Evolutionary conservation across 2,113 vertebrate species (phyloP).

Genomic region (Hippoglossus stenolepis): DNA sequence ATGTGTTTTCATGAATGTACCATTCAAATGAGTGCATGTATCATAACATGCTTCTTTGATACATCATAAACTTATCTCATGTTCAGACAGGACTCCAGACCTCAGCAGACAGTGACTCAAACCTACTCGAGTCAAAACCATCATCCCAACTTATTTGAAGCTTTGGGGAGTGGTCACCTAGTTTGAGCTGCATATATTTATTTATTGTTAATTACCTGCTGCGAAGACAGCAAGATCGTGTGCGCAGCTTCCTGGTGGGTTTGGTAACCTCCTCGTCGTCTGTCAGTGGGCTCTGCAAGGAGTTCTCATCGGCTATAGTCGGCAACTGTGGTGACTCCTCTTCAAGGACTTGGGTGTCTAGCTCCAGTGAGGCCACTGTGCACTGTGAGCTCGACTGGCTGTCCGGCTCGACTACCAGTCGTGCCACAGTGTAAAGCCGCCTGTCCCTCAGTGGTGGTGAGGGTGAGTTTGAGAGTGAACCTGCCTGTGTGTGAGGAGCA

Average conservation of each 20-base stretch:
- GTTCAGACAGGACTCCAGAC: no score
- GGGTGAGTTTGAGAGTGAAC: not conserved
- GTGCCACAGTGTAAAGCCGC: conserved; percentile 77
- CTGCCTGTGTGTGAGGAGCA: not conserved
- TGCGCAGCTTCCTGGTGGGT: conserved; percentile 8
- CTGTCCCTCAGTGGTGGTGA: not conserved
- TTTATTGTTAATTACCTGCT: conserved; percentile 38
- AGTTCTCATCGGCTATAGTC: conserved; percentile 41
- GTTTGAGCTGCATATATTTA: not conserved
- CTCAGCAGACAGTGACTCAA: no score
- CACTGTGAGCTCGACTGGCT: conserved; percentile 68
- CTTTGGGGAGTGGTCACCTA: no score
- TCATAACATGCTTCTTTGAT: no score
- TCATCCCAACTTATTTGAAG: no score
- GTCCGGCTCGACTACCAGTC: conserved; percentile 84
- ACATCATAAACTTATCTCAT: no score
- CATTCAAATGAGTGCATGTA: no score
- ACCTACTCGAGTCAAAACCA: no score
- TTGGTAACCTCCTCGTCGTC: conserved; percentile 17
- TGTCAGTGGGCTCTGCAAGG: conserved; percentile 47
- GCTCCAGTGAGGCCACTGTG: conserved; percentile 49
- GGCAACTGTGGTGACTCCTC: conserved; percentile 19
- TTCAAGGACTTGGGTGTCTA: not conserved
- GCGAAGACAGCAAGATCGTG: fast-evolving
- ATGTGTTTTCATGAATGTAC: no score